Base-by-base conservation (phyloP, 2,113 vertebrate species). In the Aegotheles bennettii region DNA sequence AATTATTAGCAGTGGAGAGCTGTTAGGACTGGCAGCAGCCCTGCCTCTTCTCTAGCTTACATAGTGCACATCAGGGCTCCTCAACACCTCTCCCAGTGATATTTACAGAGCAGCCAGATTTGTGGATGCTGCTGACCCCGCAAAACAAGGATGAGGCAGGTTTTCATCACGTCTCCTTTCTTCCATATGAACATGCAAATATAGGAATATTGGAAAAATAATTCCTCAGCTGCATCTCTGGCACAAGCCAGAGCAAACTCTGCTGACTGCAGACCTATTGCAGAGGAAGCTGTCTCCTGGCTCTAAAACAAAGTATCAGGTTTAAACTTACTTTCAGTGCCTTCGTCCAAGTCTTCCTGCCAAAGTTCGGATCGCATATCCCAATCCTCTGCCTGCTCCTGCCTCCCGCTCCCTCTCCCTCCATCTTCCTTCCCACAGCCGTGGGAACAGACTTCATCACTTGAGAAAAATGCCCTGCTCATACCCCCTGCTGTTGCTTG, bases 401-500 rank as follows among this genome's bases (percentile, higher is more conserved):
- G 89, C 38, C 87, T 96, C 81, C 56, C 0, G 10, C 61, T 95
- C 88, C 40, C 88, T 84, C 54, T 94, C 74, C 64, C 82, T 96
- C 87, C 84, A 95, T 87, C 76, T 91, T 90, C 68, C 85, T 95
- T 84, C 83, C 60, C 84, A 36, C 40, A 94, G 95, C 87, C 93
- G 94, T 97, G 96, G 96, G 96, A 97, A 97, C 91, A 63, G 89
- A 59, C 89, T 92, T 95, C 95, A 94, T 95, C 94, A 75, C 85
- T 97, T 94, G 91, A 95, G 90, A 97, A 96, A 90, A 97, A 97
- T 96, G 96, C 94, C 94, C 94, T 81, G 79, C 88, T 94, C 91
- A 36, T 92, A 81, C 95, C 96, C 96, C 96, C 96, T 0, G 65
- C 96, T 97, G 96, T 13, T 95, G 68, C 89, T 95, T 78, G 91